Evolutionary conservation across 1,140 invertebrate species (phyloP), one percentile per base, ranked within the genome.

Genomic region (Ceratina japonica): DNA sequence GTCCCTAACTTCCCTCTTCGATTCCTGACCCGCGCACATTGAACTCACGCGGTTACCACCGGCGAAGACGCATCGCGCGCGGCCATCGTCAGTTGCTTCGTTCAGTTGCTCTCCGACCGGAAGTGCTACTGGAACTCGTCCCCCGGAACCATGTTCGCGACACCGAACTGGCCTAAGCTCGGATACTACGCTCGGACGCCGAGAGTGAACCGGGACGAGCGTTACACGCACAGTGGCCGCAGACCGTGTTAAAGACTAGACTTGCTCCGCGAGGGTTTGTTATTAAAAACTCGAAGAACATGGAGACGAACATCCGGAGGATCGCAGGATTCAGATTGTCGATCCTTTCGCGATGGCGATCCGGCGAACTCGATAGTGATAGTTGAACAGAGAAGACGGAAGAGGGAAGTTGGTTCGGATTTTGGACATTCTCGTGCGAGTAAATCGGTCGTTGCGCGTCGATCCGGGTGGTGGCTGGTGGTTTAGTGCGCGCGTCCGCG

Each of bases 1-100:
- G 89, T 89, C 86, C 83, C 87, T 78, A 80, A 79, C 85, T 86
- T 79, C 79, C 84, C 80, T 82, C 83, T 80, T 85, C 84, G 80
- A 86, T 85, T 86, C 84, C 84, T 86, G 83, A 85, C 84, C 83
- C 84, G 84, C 83, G 84, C 84, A 85, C 84, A 82, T 82, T 81
- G 83, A 86, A 85, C 83, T 82, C 84, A 78, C 84, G 82, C 83
- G 83, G 73, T 75, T 66, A 22, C n/a, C 18, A 79, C 76, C 76
- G 61, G 76, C 71, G 71, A 65, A 73, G 63, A 62, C 58, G 54
- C 15, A 12, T 15, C 62, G 71, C 63, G 54, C 71, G 54, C n/a
- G 31, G 31, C 16, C 22, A 44, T 44, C 37, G 37, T 44, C 37
- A 44, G 37, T 44, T 44, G 54, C 18, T 2, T 16, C 52, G 63